Evolutionary conservation across 2,888 invertebrate genomes (phyloP), one percentile per base, ranked within the genome.

Genomic region (Coremacera marginata): DNA sequence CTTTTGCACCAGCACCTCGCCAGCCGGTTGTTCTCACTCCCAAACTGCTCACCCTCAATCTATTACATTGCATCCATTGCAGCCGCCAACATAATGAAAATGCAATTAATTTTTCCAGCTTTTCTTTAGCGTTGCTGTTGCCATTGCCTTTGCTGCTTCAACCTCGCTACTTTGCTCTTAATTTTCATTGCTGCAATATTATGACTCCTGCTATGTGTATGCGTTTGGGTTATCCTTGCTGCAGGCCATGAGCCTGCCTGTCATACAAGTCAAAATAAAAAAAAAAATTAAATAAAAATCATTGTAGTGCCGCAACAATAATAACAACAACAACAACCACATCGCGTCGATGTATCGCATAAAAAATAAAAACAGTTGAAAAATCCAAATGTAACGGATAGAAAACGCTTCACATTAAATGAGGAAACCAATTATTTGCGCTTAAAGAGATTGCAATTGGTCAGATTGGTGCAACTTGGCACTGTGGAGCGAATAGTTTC

Each of bases 81-180:
- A 51, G 79, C 83, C 82, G 84, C 84, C 84, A 84, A 83, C 87
- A 88, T 89, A 88, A 88, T 88, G 88, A 88, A 88, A 88, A 89
- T 89, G 88, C 88, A 88, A 88, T 88, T 88, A 88, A 88, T 88
- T 89, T 87, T 86, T 88, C 84, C 84, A 86, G 84, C 83, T 83
- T 83, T 86, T 86, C 84, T 83, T 85, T 83, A 81, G 78, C 75
- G 71, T n/a, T n/a, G 52, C 37, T 76, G 57, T 44, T 57, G 70
- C 37, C 51, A 34, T 44, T 73, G 60, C 37, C 19, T 22, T n/a
- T 25, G 68, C 37, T 77, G 57, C 70, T 62, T 70, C 52, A 16
- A 37, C 37, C 37, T 37, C 37, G 16, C 27, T 75, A 76, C 71
- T 76, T 72, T 44, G 75, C 73, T 71, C 78, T 78, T 75, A 62